Percentiles rank a stretch among this genome's conserved stretches.
phyloP scores from a whole-genome alignment of 2,113 vertebrate genomes.

The Pelodiscus sinensis region DNA sequence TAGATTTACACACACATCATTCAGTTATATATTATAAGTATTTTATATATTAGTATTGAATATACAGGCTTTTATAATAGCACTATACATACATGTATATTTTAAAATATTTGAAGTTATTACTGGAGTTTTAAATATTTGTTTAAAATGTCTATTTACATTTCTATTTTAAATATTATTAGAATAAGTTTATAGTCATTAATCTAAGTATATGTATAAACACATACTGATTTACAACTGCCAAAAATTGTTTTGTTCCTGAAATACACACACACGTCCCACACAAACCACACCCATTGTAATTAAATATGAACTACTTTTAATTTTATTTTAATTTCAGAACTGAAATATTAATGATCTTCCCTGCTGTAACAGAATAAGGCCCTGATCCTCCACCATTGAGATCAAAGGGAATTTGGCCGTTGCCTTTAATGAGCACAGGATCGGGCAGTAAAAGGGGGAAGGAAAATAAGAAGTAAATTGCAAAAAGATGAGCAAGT shows the following conservation, averaged over 20 bases:
- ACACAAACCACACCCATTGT: background rate
- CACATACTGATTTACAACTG: background rate
- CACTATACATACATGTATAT: background rate
- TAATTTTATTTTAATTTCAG: slow-evolving; percentile 22
- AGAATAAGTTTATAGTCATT: background rate
- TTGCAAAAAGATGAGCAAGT: slow-evolving; percentile 30
- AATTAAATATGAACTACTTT: background rate
- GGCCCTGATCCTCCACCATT: slow-evolving; percentile 6
- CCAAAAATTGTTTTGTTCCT: background rate
- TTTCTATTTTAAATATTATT: background rate
- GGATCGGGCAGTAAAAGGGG: background rate
- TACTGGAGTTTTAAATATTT: background rate
- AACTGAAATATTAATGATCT: slow-evolving; percentile 39
- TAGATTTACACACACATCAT: too few species aligned
- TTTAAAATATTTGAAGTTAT: background rate
- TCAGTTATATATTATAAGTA: too few species aligned
- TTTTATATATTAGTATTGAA: background rate
- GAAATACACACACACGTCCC: background rate
- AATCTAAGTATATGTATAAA: background rate
- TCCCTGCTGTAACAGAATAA: background rate
- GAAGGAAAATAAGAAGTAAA: slow-evolving; percentile 54
- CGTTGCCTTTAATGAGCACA: background rate
- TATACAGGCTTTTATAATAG: background rate
- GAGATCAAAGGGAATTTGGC: slow-evolving; percentile 26
- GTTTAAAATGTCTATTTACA: background rate